Evolutionary conservation across 2,888 invertebrate species (phyloP).

Genomic region (Polydrusus tereticollis): DNA sequence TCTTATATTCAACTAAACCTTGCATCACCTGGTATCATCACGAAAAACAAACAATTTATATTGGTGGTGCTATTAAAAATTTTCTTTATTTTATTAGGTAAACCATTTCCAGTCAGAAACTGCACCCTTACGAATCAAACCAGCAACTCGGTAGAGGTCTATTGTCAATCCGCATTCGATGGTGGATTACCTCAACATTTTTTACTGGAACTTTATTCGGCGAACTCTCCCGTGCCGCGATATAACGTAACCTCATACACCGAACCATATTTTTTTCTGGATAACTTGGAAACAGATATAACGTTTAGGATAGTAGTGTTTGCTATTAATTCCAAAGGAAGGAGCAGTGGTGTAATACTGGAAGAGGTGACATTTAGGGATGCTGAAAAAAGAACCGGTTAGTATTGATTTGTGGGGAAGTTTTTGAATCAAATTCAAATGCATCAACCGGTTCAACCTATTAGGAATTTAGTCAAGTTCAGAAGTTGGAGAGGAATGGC

Average conservation of each 20-base stretch:
- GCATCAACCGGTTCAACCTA: no score
- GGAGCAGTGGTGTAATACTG: conserved; percentile 78
- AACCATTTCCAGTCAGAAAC: conserved; percentile 88
- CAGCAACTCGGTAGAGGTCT: conserved; percentile 81
- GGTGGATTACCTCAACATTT: conserved; percentile 91
- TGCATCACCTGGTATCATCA: no score
- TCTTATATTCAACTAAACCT: no score
- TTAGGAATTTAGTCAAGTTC: no score
- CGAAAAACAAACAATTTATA: no score
- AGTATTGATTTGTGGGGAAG: conserved; percentile 50
- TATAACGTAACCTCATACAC: conserved; percentile 76
- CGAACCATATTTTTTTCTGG: conserved; percentile 82
- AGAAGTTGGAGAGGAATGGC: no score
- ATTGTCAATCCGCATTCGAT: conserved; percentile 88
- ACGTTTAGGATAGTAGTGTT: conserved; percentile 83
- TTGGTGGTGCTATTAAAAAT: no score
- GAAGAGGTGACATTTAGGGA: conserved; percentile 85
- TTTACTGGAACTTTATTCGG: conserved; percentile 81
- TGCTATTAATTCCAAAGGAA: conserved; percentile 86
- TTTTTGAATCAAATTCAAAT: no score
- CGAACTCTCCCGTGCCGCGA: conserved; percentile 65
- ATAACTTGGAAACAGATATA: conserved; percentile 84
- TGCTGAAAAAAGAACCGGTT: conserved; percentile 83
- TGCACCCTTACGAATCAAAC: conserved; percentile 89
- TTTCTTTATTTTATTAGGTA: conserved; percentile 71